phyloP scores from a whole-genome alignment of 2,797 vertebrate species.

The Tragopan temminckii region DNA sequence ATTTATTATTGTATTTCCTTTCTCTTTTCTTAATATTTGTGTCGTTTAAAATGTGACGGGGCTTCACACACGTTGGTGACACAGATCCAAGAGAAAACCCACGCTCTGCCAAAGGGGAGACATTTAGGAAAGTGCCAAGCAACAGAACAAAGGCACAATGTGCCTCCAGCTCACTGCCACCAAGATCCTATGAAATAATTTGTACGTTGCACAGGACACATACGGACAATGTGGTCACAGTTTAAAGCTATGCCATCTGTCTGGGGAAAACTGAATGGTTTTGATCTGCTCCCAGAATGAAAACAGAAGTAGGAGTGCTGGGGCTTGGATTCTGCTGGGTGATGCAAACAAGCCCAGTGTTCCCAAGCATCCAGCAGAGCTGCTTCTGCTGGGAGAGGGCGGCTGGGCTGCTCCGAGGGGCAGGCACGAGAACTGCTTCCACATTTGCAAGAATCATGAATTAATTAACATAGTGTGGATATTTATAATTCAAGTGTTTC shows the following conservation, averaged over 20 bases:
- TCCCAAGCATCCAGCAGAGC: not conserved
- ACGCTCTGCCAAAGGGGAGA: not conserved
- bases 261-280: not conserved
- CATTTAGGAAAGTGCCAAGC: not conserved
- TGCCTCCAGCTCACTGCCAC: not conserved
- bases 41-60: not conserved
- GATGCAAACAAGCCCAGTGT: not conserved
- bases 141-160: not conserved
- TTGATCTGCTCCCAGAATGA: not conserved
- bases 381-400: not conserved
- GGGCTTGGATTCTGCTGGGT: not conserved
- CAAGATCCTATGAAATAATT: not conserved
- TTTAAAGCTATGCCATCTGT: slow-evolving; percentile 4
- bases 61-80: not conserved
- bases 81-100: not conserved
- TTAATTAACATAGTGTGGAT: not conserved
- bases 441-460: not conserved
- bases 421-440: not conserved
- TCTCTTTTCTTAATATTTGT: not conserved
- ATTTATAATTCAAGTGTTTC: not conserved
- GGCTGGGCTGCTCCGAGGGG: rapidly evolving
- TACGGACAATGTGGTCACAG: rapidly evolving
- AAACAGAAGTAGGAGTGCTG: not conserved
- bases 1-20: not conserved
- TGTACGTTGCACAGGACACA: rapidly evolving